Conservation (phyloP, 2,113 vertebrate genomes). For the Pipra filicauda region DNA sequence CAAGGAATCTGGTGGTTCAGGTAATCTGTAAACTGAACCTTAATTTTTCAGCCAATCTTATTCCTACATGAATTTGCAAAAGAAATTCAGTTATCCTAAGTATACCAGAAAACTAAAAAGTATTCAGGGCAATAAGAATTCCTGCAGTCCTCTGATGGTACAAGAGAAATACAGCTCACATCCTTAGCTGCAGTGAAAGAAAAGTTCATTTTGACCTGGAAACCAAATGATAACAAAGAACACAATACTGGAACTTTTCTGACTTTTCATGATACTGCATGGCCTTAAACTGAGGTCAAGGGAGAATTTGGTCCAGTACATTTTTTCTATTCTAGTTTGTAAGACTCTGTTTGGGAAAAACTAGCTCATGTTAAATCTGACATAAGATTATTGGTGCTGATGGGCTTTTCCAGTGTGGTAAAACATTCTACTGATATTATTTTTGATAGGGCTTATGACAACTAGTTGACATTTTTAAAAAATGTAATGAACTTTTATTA, state of each 20-base stretch:
- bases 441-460: not conserved
- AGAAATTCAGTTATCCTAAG: not conserved
- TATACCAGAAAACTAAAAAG: not conserved
- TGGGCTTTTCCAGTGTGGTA: slow-evolving; percentile 16
- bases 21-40: not conserved
- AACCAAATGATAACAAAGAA: not conserved
- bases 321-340: slow-evolving; percentile 23
- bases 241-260: not conserved
- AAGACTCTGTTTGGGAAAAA: slow-evolving; percentile 17
- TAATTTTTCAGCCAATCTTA: not conserved
- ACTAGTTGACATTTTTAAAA: not conserved
- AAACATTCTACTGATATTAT: not conserved
- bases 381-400: not conserved
- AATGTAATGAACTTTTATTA: not conserved
- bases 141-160: not conserved
- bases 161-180: not conserved
- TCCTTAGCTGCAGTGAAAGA: not conserved
- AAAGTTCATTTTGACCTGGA: slow-evolving; percentile 8
- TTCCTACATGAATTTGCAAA: not conserved
- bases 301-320: not conserved
- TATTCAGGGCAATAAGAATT: not conserved
- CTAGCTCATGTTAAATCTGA: not conserved
- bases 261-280: not conserved
- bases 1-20: not conserved
- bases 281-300: slow-evolving; percentile 9